Percentiles rank a stretch among this genome's conserved stretches.
Conservation (phyloP, 2,888 invertebrate genomes). For the Neria commutata region DNA sequence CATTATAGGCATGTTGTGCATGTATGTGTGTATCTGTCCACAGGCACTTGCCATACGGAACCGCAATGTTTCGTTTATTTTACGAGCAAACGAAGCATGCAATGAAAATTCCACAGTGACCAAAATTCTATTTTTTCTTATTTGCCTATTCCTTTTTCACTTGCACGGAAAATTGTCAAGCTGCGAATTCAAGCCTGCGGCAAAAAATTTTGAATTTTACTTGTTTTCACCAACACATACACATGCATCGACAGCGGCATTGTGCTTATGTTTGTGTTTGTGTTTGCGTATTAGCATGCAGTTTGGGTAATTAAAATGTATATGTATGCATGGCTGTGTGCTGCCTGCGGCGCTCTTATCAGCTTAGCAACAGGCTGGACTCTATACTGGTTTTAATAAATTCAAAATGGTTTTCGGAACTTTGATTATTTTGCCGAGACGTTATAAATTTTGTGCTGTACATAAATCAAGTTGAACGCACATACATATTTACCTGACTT, state of each 20-base stretch:
- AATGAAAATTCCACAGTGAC: constrained; percentile 42
- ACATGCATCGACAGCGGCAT: constrained; percentile 10
- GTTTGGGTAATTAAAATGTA: too few species aligned
- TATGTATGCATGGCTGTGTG: too few species aligned
- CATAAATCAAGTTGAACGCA: too few species aligned
- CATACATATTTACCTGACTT: too few species aligned
- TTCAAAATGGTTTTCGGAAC: too few species aligned
- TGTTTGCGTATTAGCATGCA: constrained; percentile 42
- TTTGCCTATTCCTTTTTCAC: neutral
- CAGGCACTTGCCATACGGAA: constrained; percentile 19
- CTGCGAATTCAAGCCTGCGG: constrained; percentile 19
- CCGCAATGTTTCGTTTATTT: constrained; percentile 49
- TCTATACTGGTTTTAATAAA: too few species aligned
- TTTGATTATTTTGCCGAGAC: too few species aligned
- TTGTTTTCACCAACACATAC: too few species aligned
- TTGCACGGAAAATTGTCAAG: constrained; percentile 18
- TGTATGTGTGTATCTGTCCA: neutral
- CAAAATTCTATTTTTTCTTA: neutral
- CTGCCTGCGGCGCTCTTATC: too few species aligned
- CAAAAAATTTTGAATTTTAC: too few species aligned
- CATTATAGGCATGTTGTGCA: neutral
- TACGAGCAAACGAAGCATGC: constrained; percentile 47
- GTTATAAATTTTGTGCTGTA: too few species aligned
- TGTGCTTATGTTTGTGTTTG: constrained; percentile 33
- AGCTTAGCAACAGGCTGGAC: too few species aligned